Evolutionary conservation across 2,888 invertebrate genomes (phyloP), one percentile per base, ranked within the genome.

Genomic region (Apodemia mormo): DNA sequence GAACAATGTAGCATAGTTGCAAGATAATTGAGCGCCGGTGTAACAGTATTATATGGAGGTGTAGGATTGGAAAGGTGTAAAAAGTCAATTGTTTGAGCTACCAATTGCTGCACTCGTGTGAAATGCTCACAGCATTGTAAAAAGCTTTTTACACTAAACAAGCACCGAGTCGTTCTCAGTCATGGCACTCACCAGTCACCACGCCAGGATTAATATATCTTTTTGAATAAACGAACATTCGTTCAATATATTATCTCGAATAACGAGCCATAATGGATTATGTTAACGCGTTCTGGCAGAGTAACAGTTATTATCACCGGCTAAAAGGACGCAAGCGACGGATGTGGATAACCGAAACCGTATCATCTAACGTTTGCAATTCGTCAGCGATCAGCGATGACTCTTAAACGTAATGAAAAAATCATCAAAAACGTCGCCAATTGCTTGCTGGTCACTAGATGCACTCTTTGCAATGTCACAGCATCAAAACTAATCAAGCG

Each of bases 1-100:
- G 8, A 61, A 61, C 61, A 61, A 61, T 64, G 61, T 64, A 30
- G 33, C 12, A 30, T 30, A 37, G 64, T 64, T 64, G 33, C 70
- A 69, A 78, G 73, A 65, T 52, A 64, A 43, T 52, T 37, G 30
- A 76, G 72, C 75, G 68, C 71, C 74, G 75, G 76, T 78, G 74
- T 76, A 70, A 77, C 76, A 73, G 49, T 64, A 37, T 64, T 37
- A 64, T 64, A 14, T 37, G 37, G 64, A 64, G 33, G 64, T 64
- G 64, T 64, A 64, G 74, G 74, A 76, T 78, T 78, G 76, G 82
- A 82, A 80, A 83, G 80, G 82, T 82, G 86, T 82, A 76, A 82
- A 82, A 81, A 81, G 73, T 69, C 68, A 64, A 64, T 64, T 80
- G 82, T 82, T 82, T 85, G 81, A 76, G 72, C 78, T 80, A 70